Evolutionary conservation across 1,140 invertebrate genomes (phyloP).

Genomic region (Protaetia brevitarsis): DNA sequence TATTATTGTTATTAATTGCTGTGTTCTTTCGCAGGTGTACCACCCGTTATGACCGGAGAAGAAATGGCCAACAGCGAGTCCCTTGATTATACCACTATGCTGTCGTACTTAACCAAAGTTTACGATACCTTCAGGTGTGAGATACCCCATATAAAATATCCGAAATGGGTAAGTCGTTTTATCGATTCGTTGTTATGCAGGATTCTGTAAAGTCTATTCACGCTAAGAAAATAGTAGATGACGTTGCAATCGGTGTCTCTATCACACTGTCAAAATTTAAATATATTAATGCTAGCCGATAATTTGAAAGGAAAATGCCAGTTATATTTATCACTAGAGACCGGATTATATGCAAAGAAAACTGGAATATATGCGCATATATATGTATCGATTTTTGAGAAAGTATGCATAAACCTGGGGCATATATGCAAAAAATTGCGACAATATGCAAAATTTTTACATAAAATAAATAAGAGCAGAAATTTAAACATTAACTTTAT

Average conservation of each 20-base stretch:
- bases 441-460: too few species aligned
- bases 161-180: slow-evolving; percentile 61
- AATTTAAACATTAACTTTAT: too few species aligned
- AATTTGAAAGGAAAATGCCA: not conserved
- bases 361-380: too few species aligned
- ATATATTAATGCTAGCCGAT: not conserved
- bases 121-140: slow-evolving; percentile 80
- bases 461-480: too few species aligned
- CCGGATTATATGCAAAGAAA: too few species aligned
- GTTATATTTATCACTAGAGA: too few species aligned
- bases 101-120: slow-evolving; percentile 83
- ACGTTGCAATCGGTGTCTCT: not conserved
- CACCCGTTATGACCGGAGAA: slow-evolving; percentile 77
- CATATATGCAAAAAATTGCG: too few species aligned
- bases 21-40: slow-evolving; percentile 56
- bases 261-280: too few species aligned
- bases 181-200: not conserved
- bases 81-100: slow-evolving; percentile 73
- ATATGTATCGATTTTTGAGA: too few species aligned
- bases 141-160: slow-evolving; percentile 77
- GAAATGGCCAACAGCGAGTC: slow-evolving; percentile 71
- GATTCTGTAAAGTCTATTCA: not conserved
- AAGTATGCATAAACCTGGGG: too few species aligned
- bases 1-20: not conserved
- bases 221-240: not conserved